These are phyloP conservation scores for Selenia dentaria DNA, from an alignment of 2,888 invertebrate species.

Conservation along the genomic window DNA sequence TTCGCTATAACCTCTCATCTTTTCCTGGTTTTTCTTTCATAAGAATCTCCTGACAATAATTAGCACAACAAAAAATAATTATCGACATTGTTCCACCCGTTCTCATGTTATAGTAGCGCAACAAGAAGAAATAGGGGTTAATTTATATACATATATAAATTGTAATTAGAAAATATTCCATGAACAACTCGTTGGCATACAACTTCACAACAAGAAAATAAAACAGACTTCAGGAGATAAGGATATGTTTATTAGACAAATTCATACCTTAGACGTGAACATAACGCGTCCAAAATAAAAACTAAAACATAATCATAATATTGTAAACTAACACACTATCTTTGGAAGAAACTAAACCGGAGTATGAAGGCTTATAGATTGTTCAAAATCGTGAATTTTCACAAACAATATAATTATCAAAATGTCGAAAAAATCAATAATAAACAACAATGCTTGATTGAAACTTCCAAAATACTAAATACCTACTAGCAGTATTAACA, in stretches of 20 bases:
- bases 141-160: too few relatives aligned
- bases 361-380: constrained; percentile 43
- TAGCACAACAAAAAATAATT: too few relatives aligned
- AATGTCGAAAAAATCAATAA: constrained; percentile 24
- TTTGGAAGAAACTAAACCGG: constrained; percentile 79
- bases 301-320: constrained; percentile 46
- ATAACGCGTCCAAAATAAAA: constrained; percentile 55
- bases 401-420: constrained; percentile 19
- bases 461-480: constrained; percentile 46
- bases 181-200: too few relatives aligned
- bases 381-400: constrained; percentile 21
- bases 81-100: too few relatives aligned
- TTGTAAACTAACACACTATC: constrained; percentile 72
- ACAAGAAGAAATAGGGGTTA: too few relatives aligned
- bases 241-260: constrained; percentile 83
- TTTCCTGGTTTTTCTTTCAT: too few relatives aligned
- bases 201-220: too few relatives aligned
- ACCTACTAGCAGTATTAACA: constrained; percentile 34
- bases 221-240: constrained; percentile 68
- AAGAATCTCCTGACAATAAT: too few relatives aligned
- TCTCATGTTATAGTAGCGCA: too few relatives aligned
- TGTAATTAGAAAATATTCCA: too few relatives aligned
- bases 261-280: constrained; percentile 63
- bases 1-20: too few relatives aligned
- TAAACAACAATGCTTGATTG: constrained; percentile 36